Percentiles rank a stretch among this genome's conserved stretches.
phyloP scores from a whole-genome alignment of 1,140 invertebrate genomes.

The Proales similis region DNA sequence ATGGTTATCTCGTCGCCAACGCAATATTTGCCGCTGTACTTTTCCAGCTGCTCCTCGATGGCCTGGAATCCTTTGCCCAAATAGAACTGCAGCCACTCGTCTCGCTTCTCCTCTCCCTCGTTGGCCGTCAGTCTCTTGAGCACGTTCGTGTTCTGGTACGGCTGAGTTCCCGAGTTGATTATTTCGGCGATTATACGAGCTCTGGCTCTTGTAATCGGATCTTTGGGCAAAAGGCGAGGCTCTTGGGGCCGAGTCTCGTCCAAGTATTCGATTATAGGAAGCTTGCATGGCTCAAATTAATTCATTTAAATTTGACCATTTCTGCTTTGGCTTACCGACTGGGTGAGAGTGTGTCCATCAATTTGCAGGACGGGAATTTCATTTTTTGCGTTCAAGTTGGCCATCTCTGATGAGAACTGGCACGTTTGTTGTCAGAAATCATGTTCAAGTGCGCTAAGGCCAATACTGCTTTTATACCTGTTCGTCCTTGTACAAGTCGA shows the following conservation, averaged over 20 bases:
- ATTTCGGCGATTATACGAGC: conserved; percentile 68
- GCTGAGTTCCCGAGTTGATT: conserved; percentile 85
- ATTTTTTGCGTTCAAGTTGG: not conserved
- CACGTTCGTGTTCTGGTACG: conserved; percentile 82
- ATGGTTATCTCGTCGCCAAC: conserved; percentile 84
- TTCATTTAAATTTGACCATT: conserved; percentile 40
- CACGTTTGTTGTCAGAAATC: conserved; percentile 74
- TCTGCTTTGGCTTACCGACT: conserved; percentile 44
- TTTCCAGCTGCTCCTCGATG: conserved; percentile 74
- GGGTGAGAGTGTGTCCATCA: not conserved
- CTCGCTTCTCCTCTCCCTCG: conserved; percentile 42
- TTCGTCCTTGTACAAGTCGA: conserved; percentile 71
- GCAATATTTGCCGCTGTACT: conserved; percentile 81
- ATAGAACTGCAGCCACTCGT: conserved; percentile 78
- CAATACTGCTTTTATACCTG: conserved; percentile 41
- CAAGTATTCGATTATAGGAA: conserved; percentile 88
- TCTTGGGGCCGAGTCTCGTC: conserved; percentile 80
- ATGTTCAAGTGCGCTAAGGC: not conserved
- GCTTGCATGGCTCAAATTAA: conserved; percentile 44
- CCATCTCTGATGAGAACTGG: conserved; percentile 42
- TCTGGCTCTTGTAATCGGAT: conserved; percentile 69
- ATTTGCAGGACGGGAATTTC: not conserved
- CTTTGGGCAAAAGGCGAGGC: conserved; percentile 69
- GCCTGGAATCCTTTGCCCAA: conserved; percentile 77
- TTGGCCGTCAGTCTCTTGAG: conserved; percentile 39